A percentile compares a stretch with the other conserved stretches of the same genome.
These are phyloP conservation scores for Saturnia pavonia DNA, from an alignment of 2,888 invertebrate species.

Conservation along the genomic window DNA sequence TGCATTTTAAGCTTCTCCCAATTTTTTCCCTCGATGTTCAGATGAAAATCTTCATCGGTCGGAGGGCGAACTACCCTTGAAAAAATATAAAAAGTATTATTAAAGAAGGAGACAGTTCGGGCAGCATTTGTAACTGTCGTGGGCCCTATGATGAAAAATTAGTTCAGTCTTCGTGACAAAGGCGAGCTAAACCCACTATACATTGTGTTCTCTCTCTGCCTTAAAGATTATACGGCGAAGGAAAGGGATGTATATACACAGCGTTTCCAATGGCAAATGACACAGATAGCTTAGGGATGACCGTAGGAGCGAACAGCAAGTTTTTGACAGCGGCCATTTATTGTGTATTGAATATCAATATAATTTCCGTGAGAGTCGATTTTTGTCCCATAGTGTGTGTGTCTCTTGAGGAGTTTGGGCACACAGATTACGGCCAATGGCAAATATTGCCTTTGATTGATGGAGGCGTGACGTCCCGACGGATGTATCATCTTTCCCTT, in stretches of 20 bases:
- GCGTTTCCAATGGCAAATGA: conserved; percentile 81
- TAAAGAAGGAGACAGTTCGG: conserved; percentile 82
- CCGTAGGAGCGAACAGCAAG: conserved; percentile 82
- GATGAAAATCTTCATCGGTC: conserved; percentile 76
- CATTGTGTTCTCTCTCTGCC: conserved; percentile 65
- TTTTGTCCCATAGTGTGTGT: conserved; percentile 73
- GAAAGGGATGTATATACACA: conserved; percentile 55
- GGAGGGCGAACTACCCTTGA: conserved; percentile 79
- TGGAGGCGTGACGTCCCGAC: conserved; percentile 56
- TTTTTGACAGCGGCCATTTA: conserved; percentile 81
- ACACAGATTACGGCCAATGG: conserved; percentile 77
- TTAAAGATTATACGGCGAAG: conserved; percentile 39
- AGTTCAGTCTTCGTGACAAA: conserved; percentile 80
- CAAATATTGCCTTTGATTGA: conserved; percentile 78
- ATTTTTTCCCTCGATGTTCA: conserved; percentile 57
- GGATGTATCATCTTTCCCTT: conserved; percentile 41
- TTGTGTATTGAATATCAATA: conserved; percentile 83
- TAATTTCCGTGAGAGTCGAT: conserved; percentile 81
- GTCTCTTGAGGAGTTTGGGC: conserved; percentile 72
- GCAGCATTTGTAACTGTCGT: conserved; percentile 81
- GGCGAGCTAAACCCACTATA: conserved; percentile 76
- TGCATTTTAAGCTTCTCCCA: conserved; percentile 72
- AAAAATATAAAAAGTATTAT: conserved; percentile 81
- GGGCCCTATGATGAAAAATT: conserved; percentile 83
- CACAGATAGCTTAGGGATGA: conserved; percentile 82